phyloP scores from a whole-genome alignment of 2,888 invertebrate species.

The Pseudococcus longispinus region DNA sequence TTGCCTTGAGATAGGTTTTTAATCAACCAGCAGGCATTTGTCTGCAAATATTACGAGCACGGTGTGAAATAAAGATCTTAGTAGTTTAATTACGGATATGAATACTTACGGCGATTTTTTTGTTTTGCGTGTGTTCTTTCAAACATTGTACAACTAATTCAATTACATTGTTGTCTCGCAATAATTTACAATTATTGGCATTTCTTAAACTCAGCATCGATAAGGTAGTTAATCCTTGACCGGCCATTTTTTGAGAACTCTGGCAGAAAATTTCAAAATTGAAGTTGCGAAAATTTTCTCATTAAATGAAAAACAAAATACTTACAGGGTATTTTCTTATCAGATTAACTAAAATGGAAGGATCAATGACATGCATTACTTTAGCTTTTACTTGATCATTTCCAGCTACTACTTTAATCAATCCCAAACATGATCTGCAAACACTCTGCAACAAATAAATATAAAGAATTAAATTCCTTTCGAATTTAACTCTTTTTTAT shows the following conservation, averaged over 20 bases:
- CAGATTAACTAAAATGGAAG: slow-evolving; percentile 51
- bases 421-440: slow-evolving; percentile 43
- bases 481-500: background rate
- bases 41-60: slow-evolving; percentile 40
- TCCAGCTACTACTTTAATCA: slow-evolving; percentile 57
- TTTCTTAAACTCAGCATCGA: slow-evolving; percentile 38
- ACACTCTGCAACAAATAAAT: background rate
- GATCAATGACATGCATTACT: slow-evolving; percentile 56
- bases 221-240: slow-evolving; percentile 28
- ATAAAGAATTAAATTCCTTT: background rate
- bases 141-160: slow-evolving; percentile 57
- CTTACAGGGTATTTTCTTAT: slow-evolving; percentile 55
- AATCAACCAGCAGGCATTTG: slow-evolving; percentile 56
- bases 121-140: slow-evolving; percentile 54
- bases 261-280: background rate
- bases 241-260: slow-evolving; percentile 37
- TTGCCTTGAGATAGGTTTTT: slow-evolving; percentile 58
- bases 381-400: slow-evolving; percentile 58
- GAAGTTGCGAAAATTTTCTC: background rate
- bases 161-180: slow-evolving; percentile 48
- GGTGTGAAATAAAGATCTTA: background rate
- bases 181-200: slow-evolving; percentile 44
- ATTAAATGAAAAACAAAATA: background rate
- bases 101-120: slow-evolving; percentile 43
- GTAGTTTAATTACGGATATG: background rate